Base-by-base conservation (phyloP, 2,797 vertebrate species). In the Galagoides demidoff region DNA sequence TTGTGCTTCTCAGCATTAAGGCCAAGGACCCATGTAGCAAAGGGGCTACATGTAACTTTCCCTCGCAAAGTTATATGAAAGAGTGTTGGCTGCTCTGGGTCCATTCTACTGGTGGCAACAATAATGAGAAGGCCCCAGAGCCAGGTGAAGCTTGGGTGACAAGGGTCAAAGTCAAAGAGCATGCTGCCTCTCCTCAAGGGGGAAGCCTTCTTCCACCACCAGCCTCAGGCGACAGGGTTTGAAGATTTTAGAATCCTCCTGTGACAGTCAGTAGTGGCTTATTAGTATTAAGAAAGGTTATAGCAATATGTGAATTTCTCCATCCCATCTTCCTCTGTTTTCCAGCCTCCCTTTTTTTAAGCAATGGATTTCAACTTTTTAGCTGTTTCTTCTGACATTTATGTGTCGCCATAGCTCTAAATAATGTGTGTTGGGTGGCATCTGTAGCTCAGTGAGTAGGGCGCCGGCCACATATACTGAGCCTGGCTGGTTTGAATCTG, bases 1-100 rank as follows among this genome's bases (percentile, higher is more conserved):
- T 74, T 71, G 63, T 70, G 73, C 29, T 83, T 64, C 79, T 90
- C 63, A 71, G 68, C 55, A 81, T 92, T 66, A 76, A 92, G 66
- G 61, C 81, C 76, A 49, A 81, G 49, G 45, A 52, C 6, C 37
- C 17, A 8, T 55, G n/a, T 17, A 61, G 66, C 59, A 92, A 84
- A 92, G 70, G 14, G 13, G 3, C 57, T 79, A 27, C 1, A 17
- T 17, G 13, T 55, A 79, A 57, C 7, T 34, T 78, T 70, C 71
- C 17, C 31, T 14, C 45, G 61, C 52, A 92, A 83, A 92, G 4
- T 57, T 23, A 10, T 22, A 31, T 45, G 85, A 78, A 79, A 59
- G 68, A 12, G n/a, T 87, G 27, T 37, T 25, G 8, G 68, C 74
- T 85, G 49, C 39, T 39, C 7, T 20, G 7, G 34, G 81, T 61